Base-by-base conservation (phyloP, 2,888 invertebrate species). In the Eristalinus sepulchralis region DNA sequence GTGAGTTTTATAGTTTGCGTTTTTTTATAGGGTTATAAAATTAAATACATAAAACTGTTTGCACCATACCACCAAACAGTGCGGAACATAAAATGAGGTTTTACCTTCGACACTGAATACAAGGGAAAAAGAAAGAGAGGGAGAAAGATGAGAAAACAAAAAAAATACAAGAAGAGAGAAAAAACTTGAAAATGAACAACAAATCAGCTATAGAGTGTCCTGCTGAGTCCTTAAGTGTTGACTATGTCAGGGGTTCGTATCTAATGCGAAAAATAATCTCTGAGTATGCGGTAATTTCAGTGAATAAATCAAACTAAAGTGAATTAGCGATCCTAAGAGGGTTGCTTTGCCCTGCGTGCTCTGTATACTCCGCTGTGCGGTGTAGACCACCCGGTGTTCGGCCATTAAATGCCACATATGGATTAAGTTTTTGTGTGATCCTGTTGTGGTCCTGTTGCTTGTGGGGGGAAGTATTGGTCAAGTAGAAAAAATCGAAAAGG, bases 221-320 rank as follows among this genome's bases (percentile, higher is more conserved):
- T 89, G 90, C 90, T 89, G 90, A 79, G 90, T 88, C 88, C 89
- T 89, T 89, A 89, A 89, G 89, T 90, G 89, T 89, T 89, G 88
- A 89, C 88, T 89, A 88, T 86, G 75, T 83, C 83, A 87, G 83
- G 83, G 83, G 83, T 83, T 87, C 68, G 71, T 68, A 24, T 83
- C 83, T 87, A 83, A 87, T 83, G 83, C 76, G 83, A 79, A 87
- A 83, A 87, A 87, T 87, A 75, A 87, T 83, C 78, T 79, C 78
- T 71, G 78, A 79, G 83, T 83, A 75, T 83, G 87, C 87, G 87
- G 87, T 87, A 79, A 83, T 83, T 83, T 83, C 59, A 83, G 76
- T 83, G 75, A 83, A 83, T 87, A 87, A 87, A 83, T 83, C 83
- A 87, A 87, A 83, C 79, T 79, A 79, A 87, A 87, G 78, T 83